Evolutionary conservation across 2,888 invertebrate species (phyloP).

Genomic region (Elgonia sp.): DNA sequence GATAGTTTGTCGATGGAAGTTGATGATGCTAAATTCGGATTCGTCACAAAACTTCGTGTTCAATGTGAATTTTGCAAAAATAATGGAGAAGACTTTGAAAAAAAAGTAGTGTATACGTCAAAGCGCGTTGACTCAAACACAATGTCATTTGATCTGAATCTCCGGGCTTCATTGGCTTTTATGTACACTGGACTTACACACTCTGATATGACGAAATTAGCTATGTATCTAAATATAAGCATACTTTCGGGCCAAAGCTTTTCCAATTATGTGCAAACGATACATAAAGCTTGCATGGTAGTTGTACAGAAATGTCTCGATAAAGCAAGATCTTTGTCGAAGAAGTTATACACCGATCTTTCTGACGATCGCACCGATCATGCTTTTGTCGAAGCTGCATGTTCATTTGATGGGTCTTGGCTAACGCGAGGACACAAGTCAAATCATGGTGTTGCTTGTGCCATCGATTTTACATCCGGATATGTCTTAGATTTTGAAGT

Average conservation of each 20-base stretch:
- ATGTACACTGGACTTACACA: not conserved
- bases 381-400: conserved; percentile 4
- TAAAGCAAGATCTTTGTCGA: conserved; percentile 26
- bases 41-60: conserved; percentile 1
- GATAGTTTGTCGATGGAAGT: not conserved
- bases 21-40: not conserved
- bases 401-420: conserved; percentile 40
- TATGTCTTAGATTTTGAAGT: conserved; percentile 32
- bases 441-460: conserved; percentile 30
- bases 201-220: not conserved
- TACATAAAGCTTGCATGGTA: not conserved
- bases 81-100: not conserved
- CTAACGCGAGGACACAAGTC: conserved; percentile 42
- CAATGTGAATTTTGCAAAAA: conserved; percentile 2
- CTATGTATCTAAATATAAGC: not conserved
- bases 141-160: conserved; percentile 6
- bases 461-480: conserved; percentile 20
- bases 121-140: not conserved
- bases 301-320: conserved; percentile 25
- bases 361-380: not conserved
- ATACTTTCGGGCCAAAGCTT: not conserved
- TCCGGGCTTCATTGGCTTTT: not conserved
- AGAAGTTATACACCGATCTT: conserved; percentile 17
- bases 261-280: not conserved
- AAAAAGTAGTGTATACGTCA: conserved; percentile 2